Evolutionary conservation across 2,797 vertebrate genomes (phyloP).

Genomic region (Aplochiton taeniatus): DNA sequence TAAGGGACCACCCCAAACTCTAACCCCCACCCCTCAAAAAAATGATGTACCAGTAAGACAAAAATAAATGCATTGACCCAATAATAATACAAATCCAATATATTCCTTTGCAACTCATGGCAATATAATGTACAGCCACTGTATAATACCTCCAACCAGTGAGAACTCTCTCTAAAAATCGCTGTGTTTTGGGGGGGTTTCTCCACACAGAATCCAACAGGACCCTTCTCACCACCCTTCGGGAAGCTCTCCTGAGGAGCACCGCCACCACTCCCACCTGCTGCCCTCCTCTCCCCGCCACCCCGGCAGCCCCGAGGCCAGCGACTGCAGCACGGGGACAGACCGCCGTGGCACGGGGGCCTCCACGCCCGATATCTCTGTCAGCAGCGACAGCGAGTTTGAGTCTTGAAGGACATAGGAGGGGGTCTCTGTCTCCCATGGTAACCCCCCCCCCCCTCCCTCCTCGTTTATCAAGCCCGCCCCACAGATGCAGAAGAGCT

Average conservation of each 20-base stretch:
- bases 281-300: constrained; percentile 57
- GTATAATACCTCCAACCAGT: too few species aligned
- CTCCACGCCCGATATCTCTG: constrained; percentile 75
- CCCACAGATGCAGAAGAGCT: neutral
- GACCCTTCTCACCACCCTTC: constrained; percentile 64
- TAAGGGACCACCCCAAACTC: too few species aligned
- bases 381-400: constrained; percentile 82
- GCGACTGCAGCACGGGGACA: constrained; percentile 72
- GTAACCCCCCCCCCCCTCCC: too few species aligned
- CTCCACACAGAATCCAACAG: constrained; percentile 69
- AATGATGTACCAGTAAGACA: too few species aligned
- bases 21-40: too few species aligned
- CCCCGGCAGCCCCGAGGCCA: constrained; percentile 72
- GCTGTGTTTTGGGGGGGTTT: neutral
- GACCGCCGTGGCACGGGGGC: constrained; percentile 62
- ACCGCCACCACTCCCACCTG: constrained; percentile 56
- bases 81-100: too few species aligned
- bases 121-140: too few species aligned
- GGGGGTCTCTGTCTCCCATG: neutral
- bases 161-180: too few species aligned
- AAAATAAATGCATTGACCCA: too few species aligned
- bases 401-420: constrained; percentile 64
- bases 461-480: too few species aligned
- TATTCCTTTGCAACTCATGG: too few species aligned
- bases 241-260: constrained; percentile 62